Percentiles rank a stretch among this genome's conserved stretches.
Conservation (phyloP, 2,113 vertebrate species). For the Phycodurus eques region DNA sequence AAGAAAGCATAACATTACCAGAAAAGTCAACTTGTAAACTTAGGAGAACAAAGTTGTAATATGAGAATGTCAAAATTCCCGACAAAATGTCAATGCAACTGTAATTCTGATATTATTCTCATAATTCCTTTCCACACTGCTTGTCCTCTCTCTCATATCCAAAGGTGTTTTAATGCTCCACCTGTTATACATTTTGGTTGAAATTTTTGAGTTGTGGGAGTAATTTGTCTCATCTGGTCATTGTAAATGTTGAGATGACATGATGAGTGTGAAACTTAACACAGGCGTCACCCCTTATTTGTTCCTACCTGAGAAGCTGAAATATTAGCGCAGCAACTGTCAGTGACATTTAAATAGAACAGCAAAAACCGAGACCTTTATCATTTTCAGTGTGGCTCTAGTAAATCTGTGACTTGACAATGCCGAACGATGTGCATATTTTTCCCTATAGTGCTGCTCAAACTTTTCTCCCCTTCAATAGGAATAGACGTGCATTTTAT, state of each 20-base stretch:
- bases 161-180: no score
- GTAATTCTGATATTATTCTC: not conserved
- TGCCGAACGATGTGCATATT: not conserved
- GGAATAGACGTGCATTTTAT: constrained; percentile 86
- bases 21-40: not conserved
- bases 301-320: no score
- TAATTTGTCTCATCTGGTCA: no score
- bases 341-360: no score
- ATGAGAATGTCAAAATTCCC: not conserved
- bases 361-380: no score
- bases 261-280: no score
- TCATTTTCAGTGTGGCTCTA: not conserved
- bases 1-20: not conserved
- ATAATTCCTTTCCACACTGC: not conserved
- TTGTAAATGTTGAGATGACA: no score
- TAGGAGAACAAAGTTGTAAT: not conserved
- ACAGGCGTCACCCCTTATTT: no score
- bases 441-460: not conserved
- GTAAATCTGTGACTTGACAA: not conserved
- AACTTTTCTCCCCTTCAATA: constrained; percentile 35
- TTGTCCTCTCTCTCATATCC: no score
- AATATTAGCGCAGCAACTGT: no score
- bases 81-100: not conserved
- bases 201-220: no score
- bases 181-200: no score